phyloP scores from a whole-genome alignment of 2,113 vertebrate genomes.

The Caranx melampygus region DNA sequence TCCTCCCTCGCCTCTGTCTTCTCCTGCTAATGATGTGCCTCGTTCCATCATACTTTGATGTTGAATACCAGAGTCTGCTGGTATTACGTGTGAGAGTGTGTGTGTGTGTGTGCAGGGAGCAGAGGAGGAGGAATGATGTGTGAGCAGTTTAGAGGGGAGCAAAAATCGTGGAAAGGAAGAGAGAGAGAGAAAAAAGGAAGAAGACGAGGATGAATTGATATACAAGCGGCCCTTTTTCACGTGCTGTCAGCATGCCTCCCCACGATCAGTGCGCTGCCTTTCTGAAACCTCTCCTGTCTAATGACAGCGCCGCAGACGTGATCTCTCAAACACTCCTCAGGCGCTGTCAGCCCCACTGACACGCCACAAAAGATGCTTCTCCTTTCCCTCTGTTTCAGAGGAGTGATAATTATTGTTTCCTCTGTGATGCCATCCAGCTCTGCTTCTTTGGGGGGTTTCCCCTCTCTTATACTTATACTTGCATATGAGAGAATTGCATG shows the following conservation, averaged over 20 bases:
- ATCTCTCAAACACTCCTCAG: slow-evolving; percentile 61
- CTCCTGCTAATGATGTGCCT: slow-evolving; percentile 76
- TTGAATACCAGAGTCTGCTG: slow-evolving; percentile 52
- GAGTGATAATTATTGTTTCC: slow-evolving; percentile 57
- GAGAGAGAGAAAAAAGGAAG: neutral
- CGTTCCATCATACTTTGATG: slow-evolving; percentile 78
- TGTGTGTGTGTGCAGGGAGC: slow-evolving; percentile 13
- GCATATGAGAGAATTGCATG: slow-evolving; percentile 3
- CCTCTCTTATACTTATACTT: slow-evolving; percentile 3
- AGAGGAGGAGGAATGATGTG: slow-evolving; percentile 28
- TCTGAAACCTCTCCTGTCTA: slow-evolving; percentile 64
- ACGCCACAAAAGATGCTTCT: slow-evolving; percentile 43
- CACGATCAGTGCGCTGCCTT: slow-evolving; percentile 45
- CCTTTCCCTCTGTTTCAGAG: slow-evolving; percentile 37
- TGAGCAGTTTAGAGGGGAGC: slow-evolving; percentile 54
- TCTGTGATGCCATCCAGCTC: slow-evolving; percentile 18
- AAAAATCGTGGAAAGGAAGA: neutral
- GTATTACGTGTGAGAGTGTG: neutral
- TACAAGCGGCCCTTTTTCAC: slow-evolving; percentile 61
- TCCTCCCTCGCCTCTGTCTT: slow-evolving; percentile 70
- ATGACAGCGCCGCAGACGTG: slow-evolving; percentile 59
- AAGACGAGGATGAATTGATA: slow-evolving; percentile 53
- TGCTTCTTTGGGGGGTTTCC: slow-evolving; percentile 50
- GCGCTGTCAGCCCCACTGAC: slow-evolving; percentile 62
- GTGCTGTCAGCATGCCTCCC: slow-evolving; percentile 67